Evolutionary conservation across 2,113 vertebrate genomes (phyloP), one percentile per base, ranked within the genome.

Genomic region (Lophura nycthemera): DNA sequence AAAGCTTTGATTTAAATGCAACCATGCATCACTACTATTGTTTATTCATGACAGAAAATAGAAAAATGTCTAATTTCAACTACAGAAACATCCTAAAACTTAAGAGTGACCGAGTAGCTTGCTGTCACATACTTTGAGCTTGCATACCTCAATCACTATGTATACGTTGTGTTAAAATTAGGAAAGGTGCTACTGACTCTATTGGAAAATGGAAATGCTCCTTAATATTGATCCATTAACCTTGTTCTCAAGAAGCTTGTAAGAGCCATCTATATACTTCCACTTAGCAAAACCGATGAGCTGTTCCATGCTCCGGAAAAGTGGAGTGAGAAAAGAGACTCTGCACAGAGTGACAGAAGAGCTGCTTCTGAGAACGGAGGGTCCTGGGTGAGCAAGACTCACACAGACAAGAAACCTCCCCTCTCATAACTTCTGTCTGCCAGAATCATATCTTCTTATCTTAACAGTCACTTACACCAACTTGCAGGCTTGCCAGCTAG

Each of bases 361-460:
- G 24, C 3, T 69, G 50, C 16, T 29, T 52, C 27, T 50, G 11
- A 20, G 27, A 90, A 13, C 8, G n/a, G 3, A 2, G 8, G 54
- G 18, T 69, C 43, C 78, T 43, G 48, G 72, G 8, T 0, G 0
- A 22, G 7, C 13, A 76, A 92, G 36, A 54, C 3, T 12, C 20
- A 38, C 1, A 5, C 2, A 59, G 32, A 19, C 11, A 27, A 27
- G 45, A 57, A 54, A 27, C 15, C 10, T 47, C 13, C 21, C 11
- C 0, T 3, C 19, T 25, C 0, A 1, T 3, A 79, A 40, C 8
- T 36, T 76, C 0, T 52, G 25, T 4, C 18, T 85, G 57, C 30
- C 59, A 50, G 45, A 89, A 76, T 66, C 57, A 24, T 25, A 69
- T 3, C 18, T 19, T 76, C n/a, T 47, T 47, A 5, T 36, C 29